These are phyloP conservation scores for Xestoiulus laeticollis DNA, from an alignment of 2,888 invertebrate genomes.

Conservation along the genomic window DNA sequence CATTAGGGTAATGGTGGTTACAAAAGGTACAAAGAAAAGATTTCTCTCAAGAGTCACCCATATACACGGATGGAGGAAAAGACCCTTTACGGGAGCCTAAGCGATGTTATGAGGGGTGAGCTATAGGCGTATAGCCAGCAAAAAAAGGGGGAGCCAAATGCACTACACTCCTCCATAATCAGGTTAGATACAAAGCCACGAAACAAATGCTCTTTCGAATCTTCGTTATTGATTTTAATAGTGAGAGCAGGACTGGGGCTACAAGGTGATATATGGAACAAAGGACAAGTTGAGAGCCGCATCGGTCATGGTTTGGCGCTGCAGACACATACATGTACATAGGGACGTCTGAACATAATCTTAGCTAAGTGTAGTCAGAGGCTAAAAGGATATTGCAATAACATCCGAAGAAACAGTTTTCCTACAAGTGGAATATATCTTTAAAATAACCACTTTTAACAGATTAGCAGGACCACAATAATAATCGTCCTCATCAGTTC, in stretches of 20 bases:
- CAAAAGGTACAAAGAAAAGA: constrained; percentile 45
- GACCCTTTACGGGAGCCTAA: constrained; percentile 32
- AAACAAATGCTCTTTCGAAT: constrained; percentile 46
- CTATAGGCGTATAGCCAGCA: not conserved
- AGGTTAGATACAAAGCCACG: constrained; percentile 47
- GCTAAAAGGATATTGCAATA: not conserved
- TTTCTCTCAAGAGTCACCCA: constrained; percentile 42
- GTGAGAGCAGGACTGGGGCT: not conserved
- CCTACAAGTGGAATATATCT: too few relatives aligned
- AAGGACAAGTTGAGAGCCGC: not conserved
- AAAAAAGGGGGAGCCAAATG: constrained; percentile 10
- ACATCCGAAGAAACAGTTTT: too few relatives aligned
- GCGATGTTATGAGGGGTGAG: constrained; percentile 25
- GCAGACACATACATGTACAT: not conserved
- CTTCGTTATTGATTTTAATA: constrained; percentile 35
- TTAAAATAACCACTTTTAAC: too few relatives aligned
- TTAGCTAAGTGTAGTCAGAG: not conserved
- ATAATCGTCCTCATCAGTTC: too few relatives aligned
- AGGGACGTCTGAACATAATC: not conserved
- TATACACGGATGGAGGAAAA: not conserved
- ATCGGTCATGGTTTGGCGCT: not conserved
- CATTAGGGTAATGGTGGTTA: constrained; percentile 47
- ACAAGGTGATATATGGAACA: not conserved
- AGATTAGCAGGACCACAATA: too few relatives aligned
- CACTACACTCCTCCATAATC: constrained; percentile 39